Evolutionary conservation across 2,113 vertebrate species (phyloP), one percentile per base, ranked within the genome.

Genomic region (Lanius collurio): DNA sequence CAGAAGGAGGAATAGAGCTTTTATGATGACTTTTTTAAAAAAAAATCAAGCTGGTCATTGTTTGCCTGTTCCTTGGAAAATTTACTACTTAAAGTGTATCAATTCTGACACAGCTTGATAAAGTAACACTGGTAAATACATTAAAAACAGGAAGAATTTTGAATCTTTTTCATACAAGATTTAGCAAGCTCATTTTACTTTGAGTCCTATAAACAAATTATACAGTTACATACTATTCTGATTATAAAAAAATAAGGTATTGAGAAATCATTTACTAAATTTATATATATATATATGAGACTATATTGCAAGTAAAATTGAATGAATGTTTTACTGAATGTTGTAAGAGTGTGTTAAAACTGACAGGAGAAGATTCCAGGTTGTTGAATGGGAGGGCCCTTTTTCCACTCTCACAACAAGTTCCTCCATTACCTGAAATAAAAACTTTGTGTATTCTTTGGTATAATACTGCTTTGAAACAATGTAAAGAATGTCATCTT

Each of bases 41-140:
- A 1, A 13, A n/a, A n/a, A 15, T 50, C 24, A 65, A 86, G n/a
- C 52, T 57, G 13, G 14, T 50, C 6, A 55, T 15, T 90, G 5
- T 50, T 95, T 93, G 10, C 35, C 15, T 88, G 19, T 2, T 81
- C 8, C 71, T 53, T 93, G 41, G n/a, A 95, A 94, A 65, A 80
- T 30, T 56, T 64, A 5, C 10, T 30, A 6, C 17, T n/a, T 68
- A 30, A 26, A 28, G 18, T 86, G 83, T 10, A 83, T 80, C 56
- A 79, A 13, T 7, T 70, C 41, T 76, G 49, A 78, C 28, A 46
- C 9, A 91, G 53, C 74, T 31, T 13, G 50, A 19, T 49, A 56
- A 24, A n/a, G 20, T 52, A 82, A 50, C 6, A 33, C 15, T 47
- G 7, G 5, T 41, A 50, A 92, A 69, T 9, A 50, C 8, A 55